A percentile compares a stretch with the other conserved stretches of the same genome.
Conservation (phyloP, 1,140 invertebrate species). For the Aphidius ervi region DNA sequence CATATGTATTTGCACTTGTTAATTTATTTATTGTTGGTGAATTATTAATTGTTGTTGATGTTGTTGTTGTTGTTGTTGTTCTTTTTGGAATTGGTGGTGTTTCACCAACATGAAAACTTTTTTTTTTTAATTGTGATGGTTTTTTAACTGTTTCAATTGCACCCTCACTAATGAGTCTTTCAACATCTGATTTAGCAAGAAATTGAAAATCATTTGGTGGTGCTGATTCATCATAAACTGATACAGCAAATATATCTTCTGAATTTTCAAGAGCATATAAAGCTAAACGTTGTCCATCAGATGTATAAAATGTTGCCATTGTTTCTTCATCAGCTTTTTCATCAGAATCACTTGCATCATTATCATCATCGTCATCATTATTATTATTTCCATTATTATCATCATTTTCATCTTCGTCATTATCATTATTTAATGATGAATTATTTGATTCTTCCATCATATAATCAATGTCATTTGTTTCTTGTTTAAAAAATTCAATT, state of each 20-base stretch:
- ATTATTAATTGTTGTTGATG: neutral
- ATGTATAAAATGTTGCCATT: slow-evolving; percentile 49
- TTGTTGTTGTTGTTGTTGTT: neutral
- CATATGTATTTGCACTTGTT: neutral
- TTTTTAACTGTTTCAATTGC: slow-evolving; percentile 50
- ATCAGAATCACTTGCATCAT: neutral
- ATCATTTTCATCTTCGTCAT: too few species aligned
- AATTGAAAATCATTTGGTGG: slow-evolving; percentile 49
- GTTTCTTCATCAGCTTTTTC: slow-evolving; percentile 43
- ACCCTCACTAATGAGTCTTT: slow-evolving; percentile 48
- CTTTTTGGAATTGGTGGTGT: slow-evolving; percentile 14
- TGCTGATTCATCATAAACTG: slow-evolving; percentile 49
- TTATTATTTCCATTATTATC: too few species aligned
- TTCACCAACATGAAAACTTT: slow-evolving; percentile 34
- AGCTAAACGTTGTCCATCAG: slow-evolving; percentile 46
- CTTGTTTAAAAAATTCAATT: too few species aligned
- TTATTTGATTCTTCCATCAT: too few species aligned
- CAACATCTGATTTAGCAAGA: slow-evolving; percentile 48
- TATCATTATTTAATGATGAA: too few species aligned
- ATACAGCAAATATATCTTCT: slow-evolving; percentile 50
- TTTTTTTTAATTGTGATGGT: slow-evolving; percentile 40
- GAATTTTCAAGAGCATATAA: slow-evolving; percentile 51
- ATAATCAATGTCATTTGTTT: too few species aligned
- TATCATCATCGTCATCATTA: too few species aligned
- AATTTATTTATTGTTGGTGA: neutral